Base-by-base conservation (phyloP, 1,140 invertebrate genomes). In the Bradysia coprophila region DNA sequence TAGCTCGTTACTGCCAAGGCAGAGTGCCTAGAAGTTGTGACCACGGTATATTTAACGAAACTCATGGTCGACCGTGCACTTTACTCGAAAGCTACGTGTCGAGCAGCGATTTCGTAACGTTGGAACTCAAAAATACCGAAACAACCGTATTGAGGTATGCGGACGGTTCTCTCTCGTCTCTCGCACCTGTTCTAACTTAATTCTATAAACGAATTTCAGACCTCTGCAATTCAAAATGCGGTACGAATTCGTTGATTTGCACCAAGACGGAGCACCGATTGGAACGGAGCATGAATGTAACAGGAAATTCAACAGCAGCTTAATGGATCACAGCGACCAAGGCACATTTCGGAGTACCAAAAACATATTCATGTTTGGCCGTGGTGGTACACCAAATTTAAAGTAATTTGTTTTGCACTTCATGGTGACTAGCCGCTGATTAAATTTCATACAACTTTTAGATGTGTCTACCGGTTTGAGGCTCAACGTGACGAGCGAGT, bases 211-310 rank as follows among this genome's bases (percentile, higher is more conserved):
- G 45, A n/a, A n/a, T 68, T 67, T 23, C 61, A 83, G 81, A 44
- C 80, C 82, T 0, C 73, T 89, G 11, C 75, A 79, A 48, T 89
- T 90, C 53, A 77, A 81, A 49, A 74, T 84, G 0, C 68, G 86
- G n/a, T 91, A 88, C 61, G 85, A 91, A 59, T 89, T 91, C 48
- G 85, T 90, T 8, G 83, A 89, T 57, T 64, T 86, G 2, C 76
- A 83, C 45, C 78, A 88, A 63, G 83, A 88, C 50, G 85, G 85
- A 0, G 75, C 85, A 41, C 70, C 75, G 0, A 79, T 75, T 56
- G 79, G 76, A 11, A 53, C 54, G 1, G 56, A 59, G 13, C 46
- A 57, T 20, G 58, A 59, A 21, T 61, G 58, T 41, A 59, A 53
- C 44, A 48, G 58, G 1, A 59, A 60, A 46, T 86, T 86, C 49